Conservation (phyloP, 2,888 invertebrate species). For the Hirtodrosophila confusa region DNA sequence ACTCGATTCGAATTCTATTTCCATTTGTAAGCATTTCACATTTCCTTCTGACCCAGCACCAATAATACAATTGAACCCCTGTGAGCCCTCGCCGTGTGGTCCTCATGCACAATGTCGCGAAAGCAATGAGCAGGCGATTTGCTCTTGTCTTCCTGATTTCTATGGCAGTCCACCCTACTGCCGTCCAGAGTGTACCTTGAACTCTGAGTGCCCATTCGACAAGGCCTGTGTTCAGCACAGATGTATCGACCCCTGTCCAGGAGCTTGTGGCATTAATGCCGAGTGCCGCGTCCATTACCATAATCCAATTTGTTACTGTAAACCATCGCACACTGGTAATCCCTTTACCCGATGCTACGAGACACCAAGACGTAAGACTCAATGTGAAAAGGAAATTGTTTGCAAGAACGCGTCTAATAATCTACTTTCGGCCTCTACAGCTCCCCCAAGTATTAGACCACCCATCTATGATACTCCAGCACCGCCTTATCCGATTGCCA, state of each 20-base stretch:
- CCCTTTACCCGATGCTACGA: slow-evolving; percentile 87
- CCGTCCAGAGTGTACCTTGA: slow-evolving; percentile 90
- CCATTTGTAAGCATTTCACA: slow-evolving; percentile 14
- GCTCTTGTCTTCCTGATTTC: slow-evolving; percentile 89
- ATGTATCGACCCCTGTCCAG: slow-evolving; percentile 88
- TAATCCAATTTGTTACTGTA: slow-evolving; percentile 87
- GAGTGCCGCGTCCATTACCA: slow-evolving; percentile 88
- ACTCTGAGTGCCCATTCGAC: slow-evolving; percentile 87
- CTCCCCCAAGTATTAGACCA: slow-evolving; percentile 75
- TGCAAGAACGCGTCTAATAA: slow-evolving; percentile 16
- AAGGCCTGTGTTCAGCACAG: slow-evolving; percentile 88
- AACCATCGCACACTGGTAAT: slow-evolving; percentile 87
- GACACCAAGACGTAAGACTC: slow-evolving; percentile 73
- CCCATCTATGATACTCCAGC: slow-evolving; percentile 89
- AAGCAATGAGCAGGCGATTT: slow-evolving; percentile 86
- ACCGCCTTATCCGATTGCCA: slow-evolving; percentile 85
- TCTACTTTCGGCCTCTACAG: slow-evolving; percentile 18
- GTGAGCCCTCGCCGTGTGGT: slow-evolving; percentile 88
- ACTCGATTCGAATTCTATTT: neutral
- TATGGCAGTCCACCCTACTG: slow-evolving; percentile 90
- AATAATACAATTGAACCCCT: slow-evolving; percentile 85
- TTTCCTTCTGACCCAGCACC: slow-evolving; percentile 42
- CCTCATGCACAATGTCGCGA: slow-evolving; percentile 87
- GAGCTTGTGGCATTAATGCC: slow-evolving; percentile 87
- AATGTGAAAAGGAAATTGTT: neutral